Evolutionary conservation across 2,888 invertebrate genomes (phyloP).

Genomic region (Chironomus tentans): DNA sequence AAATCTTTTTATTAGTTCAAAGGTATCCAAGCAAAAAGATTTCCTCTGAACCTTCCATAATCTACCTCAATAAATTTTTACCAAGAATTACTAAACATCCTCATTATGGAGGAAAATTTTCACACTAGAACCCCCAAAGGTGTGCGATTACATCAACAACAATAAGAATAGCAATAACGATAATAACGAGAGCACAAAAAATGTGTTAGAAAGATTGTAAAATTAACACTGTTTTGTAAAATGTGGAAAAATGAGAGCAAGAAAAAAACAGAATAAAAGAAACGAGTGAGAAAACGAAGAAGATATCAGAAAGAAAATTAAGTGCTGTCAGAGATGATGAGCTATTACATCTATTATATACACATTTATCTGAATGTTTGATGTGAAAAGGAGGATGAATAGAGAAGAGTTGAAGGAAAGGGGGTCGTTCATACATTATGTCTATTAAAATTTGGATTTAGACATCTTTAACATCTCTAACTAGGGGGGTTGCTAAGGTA

Average conservation of each 20-base stretch:
- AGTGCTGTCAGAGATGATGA: constrained; percentile 22
- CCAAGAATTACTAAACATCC: too few species aligned
- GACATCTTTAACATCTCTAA: too few species aligned
- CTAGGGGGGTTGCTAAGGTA: too few species aligned
- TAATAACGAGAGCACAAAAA: not conserved
- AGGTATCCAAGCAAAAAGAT: too few species aligned
- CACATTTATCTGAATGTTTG: not conserved
- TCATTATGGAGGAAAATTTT: too few species aligned
- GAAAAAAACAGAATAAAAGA: not conserved
- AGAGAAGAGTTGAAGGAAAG: not conserved
- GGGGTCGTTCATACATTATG: not conserved
- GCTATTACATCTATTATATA: constrained; percentile 14
- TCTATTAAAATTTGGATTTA: too few species aligned
- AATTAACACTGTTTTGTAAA: not conserved
- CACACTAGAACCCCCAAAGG: too few species aligned
- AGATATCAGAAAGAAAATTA: constrained; percentile 3
- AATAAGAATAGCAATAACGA: not conserved
- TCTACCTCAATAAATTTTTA: too few species aligned
- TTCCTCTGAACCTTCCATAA: too few species aligned
- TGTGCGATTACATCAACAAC: not conserved
- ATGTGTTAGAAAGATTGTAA: constrained; percentile 16
- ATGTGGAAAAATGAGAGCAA: not conserved
- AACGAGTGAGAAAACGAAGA: not conserved
- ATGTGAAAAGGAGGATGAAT: not conserved
- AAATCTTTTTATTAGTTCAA: too few species aligned